Percentiles rank a stretch among this genome's conserved stretches.
Conservation (phyloP, 2,113 vertebrate species). For the Nothobranchius kuhntae region DNA sequence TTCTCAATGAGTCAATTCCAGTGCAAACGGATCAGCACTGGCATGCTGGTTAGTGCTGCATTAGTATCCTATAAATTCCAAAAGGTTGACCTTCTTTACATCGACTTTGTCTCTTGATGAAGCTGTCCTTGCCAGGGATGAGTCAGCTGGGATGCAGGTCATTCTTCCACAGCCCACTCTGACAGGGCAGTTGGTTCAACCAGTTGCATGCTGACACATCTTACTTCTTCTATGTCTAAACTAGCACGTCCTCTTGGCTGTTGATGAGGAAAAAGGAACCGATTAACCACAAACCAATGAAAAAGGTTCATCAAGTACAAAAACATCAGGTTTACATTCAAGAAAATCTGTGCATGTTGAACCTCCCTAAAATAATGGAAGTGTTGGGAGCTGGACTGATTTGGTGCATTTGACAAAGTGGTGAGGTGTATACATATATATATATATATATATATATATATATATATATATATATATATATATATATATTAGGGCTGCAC, state of each 20-base stretch:
- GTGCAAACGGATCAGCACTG: conserved; percentile 30
- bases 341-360: no score
- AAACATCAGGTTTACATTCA: no score
- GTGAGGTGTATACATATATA: no score
- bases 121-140: conserved; percentile 63
- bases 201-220: conserved; percentile 51
- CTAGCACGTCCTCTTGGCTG: neutral
- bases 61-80: conserved; percentile 37
- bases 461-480: no score
- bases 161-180: conserved; percentile 70
- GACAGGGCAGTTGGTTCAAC: conserved; percentile 67
- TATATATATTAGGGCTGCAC: no score
- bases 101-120: conserved; percentile 27
- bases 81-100: conserved; percentile 42
- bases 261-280: no score
- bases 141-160: conserved; percentile 77
- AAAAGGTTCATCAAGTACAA: no score
- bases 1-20: conserved; percentile 10
- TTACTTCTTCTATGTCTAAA: conserved; percentile 39
- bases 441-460: no score
- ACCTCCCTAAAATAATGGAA: neutral
- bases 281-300: no score
- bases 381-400: no score
- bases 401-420: neutral
- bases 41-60: conserved; percentile 16